Evolutionary conservation across 2,113 vertebrate species (phyloP).

Genomic region (Rhinolophus ferrumequinum): DNA sequence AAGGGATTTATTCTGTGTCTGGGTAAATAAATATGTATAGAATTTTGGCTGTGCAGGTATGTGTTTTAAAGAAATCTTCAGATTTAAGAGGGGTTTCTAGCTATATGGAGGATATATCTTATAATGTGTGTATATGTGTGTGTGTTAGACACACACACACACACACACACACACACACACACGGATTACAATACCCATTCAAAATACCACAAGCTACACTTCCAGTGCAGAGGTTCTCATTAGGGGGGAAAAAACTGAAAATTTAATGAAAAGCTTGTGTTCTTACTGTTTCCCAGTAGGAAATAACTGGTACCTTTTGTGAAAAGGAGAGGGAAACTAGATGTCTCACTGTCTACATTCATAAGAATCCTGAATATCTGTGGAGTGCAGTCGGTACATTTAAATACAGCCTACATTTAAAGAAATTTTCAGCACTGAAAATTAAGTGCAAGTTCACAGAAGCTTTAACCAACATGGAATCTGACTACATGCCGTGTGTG

Average conservation of each 20-base stretch:
- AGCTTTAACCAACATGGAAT: neutral
- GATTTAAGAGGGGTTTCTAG: conserved; percentile 6
- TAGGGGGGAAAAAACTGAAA: neutral
- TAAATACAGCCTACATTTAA: neutral
- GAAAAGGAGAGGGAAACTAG: neutral
- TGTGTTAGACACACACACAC: neutral
- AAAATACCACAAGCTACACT: neutral
- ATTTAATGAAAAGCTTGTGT: neutral
- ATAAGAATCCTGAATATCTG: conserved; percentile 19
- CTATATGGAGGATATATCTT: neutral
- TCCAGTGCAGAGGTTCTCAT: neutral
- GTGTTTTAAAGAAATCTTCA: neutral
- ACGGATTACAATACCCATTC: neutral
- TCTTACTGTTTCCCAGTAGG: neutral
- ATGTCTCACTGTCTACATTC: neutral
- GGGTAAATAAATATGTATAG: neutral
- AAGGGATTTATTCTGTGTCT: neutral
- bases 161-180: neutral
- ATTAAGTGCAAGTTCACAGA: neutral
- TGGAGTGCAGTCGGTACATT: neutral
- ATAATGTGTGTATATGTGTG: neutral
- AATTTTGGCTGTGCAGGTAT: neutral
- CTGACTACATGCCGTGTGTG: neutral
- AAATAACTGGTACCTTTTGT: neutral
- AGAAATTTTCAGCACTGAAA: neutral